These are phyloP conservation scores for Netelia melanura DNA, from an alignment of 2,888 invertebrate species.

Conservation along the genomic window DNA sequence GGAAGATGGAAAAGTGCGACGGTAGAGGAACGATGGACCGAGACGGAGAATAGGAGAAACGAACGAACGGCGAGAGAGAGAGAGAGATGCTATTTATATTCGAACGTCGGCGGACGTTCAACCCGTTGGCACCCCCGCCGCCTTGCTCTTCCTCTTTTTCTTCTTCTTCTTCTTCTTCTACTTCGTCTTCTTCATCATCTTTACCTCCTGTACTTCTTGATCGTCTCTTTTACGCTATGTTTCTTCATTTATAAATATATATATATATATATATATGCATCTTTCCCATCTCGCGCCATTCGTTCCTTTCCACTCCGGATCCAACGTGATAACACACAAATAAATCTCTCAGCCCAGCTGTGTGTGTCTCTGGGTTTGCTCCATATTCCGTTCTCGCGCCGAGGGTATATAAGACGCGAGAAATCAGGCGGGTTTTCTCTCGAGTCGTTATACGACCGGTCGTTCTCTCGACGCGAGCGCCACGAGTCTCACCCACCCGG, in stretches of 20 bases:
- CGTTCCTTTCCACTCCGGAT: slow-evolving; percentile 72
- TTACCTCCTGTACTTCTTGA: slow-evolving; percentile 46
- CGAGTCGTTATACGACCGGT: slow-evolving; percentile 47
- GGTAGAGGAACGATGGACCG: slow-evolving; percentile 43
- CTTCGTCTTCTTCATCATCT: slow-evolving; percentile 52
- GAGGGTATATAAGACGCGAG: slow-evolving; percentile 30
- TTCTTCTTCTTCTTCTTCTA: slow-evolving; percentile 31
- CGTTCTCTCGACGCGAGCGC: slow-evolving; percentile 38
- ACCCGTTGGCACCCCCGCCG: slow-evolving; percentile 73
- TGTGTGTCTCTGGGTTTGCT: slow-evolving; percentile 65
- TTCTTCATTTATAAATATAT: slow-evolving; percentile 27
- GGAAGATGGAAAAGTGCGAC: slow-evolving; percentile 47
- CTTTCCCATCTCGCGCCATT: slow-evolving; percentile 40
- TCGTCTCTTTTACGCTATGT: slow-evolving; percentile 31
- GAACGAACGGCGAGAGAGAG: slow-evolving; percentile 54
- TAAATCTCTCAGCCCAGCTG: slow-evolving; percentile 76
- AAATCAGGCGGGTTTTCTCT: slow-evolving; percentile 27
- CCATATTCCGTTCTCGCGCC: slow-evolving; percentile 67
- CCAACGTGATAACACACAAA: slow-evolving; percentile 76
- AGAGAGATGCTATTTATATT: slow-evolving; percentile 76
- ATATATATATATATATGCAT: background rate
- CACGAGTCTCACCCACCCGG: slow-evolving; percentile 10
- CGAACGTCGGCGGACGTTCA: slow-evolving; percentile 74
- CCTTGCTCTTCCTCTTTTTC: slow-evolving; percentile 54
- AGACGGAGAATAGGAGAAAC: slow-evolving; percentile 61